Evolutionary conservation across 2,888 invertebrate genomes (phyloP).

Genomic region (Cryptocheilus praepositus): DNA sequence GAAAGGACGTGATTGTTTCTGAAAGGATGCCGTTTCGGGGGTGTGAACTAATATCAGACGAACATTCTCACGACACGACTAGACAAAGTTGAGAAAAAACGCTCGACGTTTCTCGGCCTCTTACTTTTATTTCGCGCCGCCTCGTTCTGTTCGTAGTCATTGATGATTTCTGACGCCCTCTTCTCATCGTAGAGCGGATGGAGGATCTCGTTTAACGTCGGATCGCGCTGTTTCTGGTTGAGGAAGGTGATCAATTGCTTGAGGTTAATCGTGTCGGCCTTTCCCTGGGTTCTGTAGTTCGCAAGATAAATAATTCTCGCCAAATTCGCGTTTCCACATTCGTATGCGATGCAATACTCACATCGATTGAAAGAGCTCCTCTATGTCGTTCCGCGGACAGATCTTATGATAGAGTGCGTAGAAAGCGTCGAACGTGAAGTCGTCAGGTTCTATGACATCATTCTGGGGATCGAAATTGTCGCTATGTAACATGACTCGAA

Average conservation of each 20-base stretch:
- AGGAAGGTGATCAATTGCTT: conserved; percentile 94
- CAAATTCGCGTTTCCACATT: neutral
- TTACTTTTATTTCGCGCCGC: conserved; percentile 84
- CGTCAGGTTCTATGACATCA: conserved; percentile 94
- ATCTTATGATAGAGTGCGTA: conserved; percentile 99
- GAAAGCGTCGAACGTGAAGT: conserved; percentile 99
- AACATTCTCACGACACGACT: neutral
- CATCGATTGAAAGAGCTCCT: conserved; percentile 97
- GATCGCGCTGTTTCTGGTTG: conserved; percentile 98
- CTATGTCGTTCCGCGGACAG: conserved; percentile 98
- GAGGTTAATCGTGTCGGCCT: conserved; percentile 89
- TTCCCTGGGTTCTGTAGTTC: conserved; percentile 87
- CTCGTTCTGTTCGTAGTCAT: conserved; percentile 92
- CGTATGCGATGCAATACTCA: conserved; percentile 77
- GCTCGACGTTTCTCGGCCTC: conserved; percentile 43
- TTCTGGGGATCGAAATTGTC: conserved; percentile 77
- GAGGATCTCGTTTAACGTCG: conserved; percentile 97
- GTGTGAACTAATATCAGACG: conserved; percentile 32
- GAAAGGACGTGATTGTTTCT: conserved; percentile 64
- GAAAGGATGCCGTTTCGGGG: conserved; percentile 52
- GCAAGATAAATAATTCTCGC: conserved; percentile 20
- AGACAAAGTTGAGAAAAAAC: neutral
- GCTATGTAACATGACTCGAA: conserved; percentile 2
- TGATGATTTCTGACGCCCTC: conserved; percentile 93
- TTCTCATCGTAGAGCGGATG: conserved; percentile 98